A percentile compares a stretch with the other conserved stretches of the same genome.
Evolutionary conservation across 2,113 vertebrate species (phyloP).

Genomic region (Pelmatolapia mariae): DNA sequence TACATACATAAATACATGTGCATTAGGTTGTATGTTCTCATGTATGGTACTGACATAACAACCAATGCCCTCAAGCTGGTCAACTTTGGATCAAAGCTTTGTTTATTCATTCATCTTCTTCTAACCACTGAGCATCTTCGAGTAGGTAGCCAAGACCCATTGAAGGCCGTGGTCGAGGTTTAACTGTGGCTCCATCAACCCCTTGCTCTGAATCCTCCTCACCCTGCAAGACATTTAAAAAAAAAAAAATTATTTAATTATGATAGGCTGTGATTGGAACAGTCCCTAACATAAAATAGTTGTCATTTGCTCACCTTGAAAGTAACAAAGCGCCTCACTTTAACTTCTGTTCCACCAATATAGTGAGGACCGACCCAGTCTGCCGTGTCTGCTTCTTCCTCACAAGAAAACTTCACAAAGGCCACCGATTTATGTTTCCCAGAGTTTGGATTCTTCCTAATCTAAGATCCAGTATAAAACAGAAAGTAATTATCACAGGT

Average conservation of each 20-base stretch:
- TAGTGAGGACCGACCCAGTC: constrained; percentile 37
- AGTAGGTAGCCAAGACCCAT: constrained; percentile 53
- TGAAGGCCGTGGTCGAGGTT: not conserved
- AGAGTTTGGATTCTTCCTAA: not conserved
- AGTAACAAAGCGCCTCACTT: constrained; percentile 29
- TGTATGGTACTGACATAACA: not conserved
- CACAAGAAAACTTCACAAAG: constrained; percentile 43
- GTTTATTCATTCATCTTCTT: not conserved
- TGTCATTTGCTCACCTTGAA: constrained; percentile 31
- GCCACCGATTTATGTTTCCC: not conserved
- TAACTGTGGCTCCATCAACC: rapidly evolving
- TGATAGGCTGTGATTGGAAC: not conserved
- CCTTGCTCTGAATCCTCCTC: not conserved
- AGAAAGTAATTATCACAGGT: not conserved
- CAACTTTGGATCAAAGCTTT: not conserved
- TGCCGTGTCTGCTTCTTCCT: constrained; percentile 42
- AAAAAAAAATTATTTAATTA: too few relatives aligned
- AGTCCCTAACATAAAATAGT: not conserved
- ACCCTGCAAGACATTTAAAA: not conserved
- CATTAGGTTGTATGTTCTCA: not conserved
- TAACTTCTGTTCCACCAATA: constrained; percentile 38
- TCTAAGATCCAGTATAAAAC: constrained; percentile 3
- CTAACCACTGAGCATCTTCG: constrained; percentile 49
- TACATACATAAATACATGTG: not conserved
- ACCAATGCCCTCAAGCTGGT: not conserved